Base-by-base conservation (phyloP, 2,888 invertebrate genomes). In the Axea sp. region DNA sequence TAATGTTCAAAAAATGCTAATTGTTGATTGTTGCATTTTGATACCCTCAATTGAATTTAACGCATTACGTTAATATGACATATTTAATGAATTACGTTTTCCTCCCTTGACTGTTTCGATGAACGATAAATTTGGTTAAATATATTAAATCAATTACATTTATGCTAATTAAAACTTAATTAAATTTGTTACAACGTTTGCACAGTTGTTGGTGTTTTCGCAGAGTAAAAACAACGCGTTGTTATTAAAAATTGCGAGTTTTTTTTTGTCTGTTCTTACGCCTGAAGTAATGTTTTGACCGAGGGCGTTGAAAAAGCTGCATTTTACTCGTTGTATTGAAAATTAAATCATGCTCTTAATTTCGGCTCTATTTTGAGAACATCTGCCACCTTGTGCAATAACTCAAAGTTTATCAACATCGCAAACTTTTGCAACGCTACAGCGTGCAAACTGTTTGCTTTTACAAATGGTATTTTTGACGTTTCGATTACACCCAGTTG, bases 361-460 rank as follows among this genome's bases (percentile, higher is more conserved):
- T 53, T 39, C 8, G 30, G 5, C 28, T 39, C 28, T 39, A 0
- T 17, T 11, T 53, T 39, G 28, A 30, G 53, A 53, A 55, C 55
- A 41, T 55, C 41, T 41, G 41, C 39, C 55, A 55, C 28, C 22
- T 55, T n/a, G 7, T 17, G 17, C 14, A 19, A 41, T 22, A 28
- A 55, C 12, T 55, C 14, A n/a, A 55, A 55, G 31, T 41, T 41
- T 31, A 55, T 55, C 41, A 41, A 14, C 53, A 19, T 26, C 41
- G 31, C 11, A 1, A 39, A 39, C 35, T 53, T 51, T 35, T 31
- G 31, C 31, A 14, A 31, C 5, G 31, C 31, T 35, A 15, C 17
- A 35, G 17, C 17, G n/a, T 22, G 15, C 8, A 7, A n/a, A 15
- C 22, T 9, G 24, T 11, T 47, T 31, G 4, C 14, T 47, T 17